These are phyloP conservation scores for Aphidius gifuensis DNA, from an alignment of 1,140 invertebrate genomes.

Conservation along the genomic window DNA sequence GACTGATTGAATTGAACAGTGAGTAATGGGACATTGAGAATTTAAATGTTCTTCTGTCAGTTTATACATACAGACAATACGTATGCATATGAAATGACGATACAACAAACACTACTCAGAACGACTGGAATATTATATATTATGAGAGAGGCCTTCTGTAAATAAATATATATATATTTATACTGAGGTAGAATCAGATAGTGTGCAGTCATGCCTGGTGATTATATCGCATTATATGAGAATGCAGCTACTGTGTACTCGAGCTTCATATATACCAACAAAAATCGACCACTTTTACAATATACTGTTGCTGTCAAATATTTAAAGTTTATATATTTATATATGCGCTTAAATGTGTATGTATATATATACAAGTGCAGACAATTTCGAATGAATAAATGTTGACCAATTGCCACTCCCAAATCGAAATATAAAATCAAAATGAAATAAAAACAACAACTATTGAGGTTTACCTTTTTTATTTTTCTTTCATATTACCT, in stretches of 20 bases:
- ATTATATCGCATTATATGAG: conserved; percentile 58
- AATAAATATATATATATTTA: conserved; percentile 31
- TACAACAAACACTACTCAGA: no score
- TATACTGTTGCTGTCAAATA: neutral
- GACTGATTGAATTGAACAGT: conserved; percentile 57
- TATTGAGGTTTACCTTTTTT: no score
- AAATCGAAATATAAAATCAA: no score
- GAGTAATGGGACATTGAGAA: conserved; percentile 52
- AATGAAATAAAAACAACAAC: no score
- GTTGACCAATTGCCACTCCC: no score
- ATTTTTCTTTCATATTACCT: no score
- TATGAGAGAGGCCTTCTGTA: conserved; percentile 25
- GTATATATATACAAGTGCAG: conserved; percentile 1
- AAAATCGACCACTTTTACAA: no score
- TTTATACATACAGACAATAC: conserved; percentile 41
- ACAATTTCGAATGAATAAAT: neutral
- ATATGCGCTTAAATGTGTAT: neutral
- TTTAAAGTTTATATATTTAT: neutral
- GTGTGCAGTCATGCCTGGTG: conserved; percentile 56
- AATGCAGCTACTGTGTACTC: conserved; percentile 55
- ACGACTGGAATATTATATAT: conserved; percentile 13
- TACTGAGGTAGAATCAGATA: conserved; percentile 47
- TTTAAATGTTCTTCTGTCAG: conserved; percentile 44
- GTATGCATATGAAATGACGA: conserved; percentile 11
- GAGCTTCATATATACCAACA: conserved; percentile 33